phyloP scores from a whole-genome alignment of 2,888 invertebrate species.

The Vanessa cardui region DNA sequence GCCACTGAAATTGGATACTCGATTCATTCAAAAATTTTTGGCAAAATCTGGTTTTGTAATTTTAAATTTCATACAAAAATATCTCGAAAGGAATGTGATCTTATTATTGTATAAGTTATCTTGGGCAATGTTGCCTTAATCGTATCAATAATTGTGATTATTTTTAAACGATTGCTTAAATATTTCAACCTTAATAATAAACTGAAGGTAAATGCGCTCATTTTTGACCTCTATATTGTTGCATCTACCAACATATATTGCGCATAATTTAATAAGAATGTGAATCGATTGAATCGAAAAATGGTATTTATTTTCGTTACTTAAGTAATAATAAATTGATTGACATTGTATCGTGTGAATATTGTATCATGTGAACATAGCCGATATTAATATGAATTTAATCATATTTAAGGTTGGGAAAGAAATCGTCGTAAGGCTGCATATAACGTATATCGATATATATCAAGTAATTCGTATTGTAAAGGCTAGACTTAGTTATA shows the following conservation, averaged over 20 bases:
- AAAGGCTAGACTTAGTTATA: too few relatives aligned
- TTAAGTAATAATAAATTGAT: too few relatives aligned
- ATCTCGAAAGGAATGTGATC: slow-evolving; percentile 18
- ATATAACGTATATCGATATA: too few relatives aligned
- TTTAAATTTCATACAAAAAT: slow-evolving; percentile 8
- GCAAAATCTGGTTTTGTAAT: slow-evolving; percentile 5
- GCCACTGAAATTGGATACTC: slow-evolving; percentile 16
- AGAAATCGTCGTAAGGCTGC: too few relatives aligned
- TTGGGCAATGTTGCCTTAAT: slow-evolving; percentile 7
- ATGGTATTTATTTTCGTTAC: too few relatives aligned
- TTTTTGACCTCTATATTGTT: not conserved
- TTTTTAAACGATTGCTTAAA: not conserved
- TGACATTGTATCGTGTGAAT: too few relatives aligned
- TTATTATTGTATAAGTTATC: not conserved
- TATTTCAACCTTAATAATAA: not conserved
- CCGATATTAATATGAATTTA: too few relatives aligned
- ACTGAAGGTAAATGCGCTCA: not conserved
- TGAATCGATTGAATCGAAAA: too few relatives aligned
- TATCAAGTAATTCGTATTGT: too few relatives aligned
- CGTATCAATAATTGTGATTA: not conserved
- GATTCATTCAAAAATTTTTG: slow-evolving; percentile 20
- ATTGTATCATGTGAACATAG: too few relatives aligned
- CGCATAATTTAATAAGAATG: too few relatives aligned
- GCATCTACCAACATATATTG: not conserved
- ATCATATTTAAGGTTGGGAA: too few relatives aligned